Evolutionary conservation across 2,113 vertebrate genomes (phyloP), one percentile per base, ranked within the genome.

Genomic region (Rhabdomys dilectus): DNA sequence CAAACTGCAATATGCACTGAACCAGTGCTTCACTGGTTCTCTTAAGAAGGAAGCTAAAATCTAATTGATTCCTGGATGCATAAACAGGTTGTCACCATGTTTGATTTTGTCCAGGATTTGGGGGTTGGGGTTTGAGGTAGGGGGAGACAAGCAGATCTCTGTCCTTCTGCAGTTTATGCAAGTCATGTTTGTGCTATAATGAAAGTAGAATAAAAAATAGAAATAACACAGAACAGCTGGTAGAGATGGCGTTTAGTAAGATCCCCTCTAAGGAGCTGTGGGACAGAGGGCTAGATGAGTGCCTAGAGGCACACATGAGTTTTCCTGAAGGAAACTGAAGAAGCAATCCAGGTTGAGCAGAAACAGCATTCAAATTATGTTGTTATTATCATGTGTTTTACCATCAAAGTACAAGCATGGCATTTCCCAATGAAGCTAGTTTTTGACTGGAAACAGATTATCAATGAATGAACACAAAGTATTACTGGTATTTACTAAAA

Each of bases 1-100:
- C 66, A 95, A 77, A 82, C 53, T 39, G 1, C 39, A 88, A 92
- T 95, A 75, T 78, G 3, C 66, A 26, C 48, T 73, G 24, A 91
- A 45, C 1, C 64, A n/a, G 66, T 80, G 36, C 13, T 76, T 80
- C 19, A 60, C 45, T 66, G 64, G 89, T n/a, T 91, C 21, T 62
- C 56, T 62, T 93, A 89, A 51, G 68, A 64, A 91, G 17, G 45
- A 96, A 11, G 17, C 62, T 85, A 34, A 48, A 94, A 58, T 34
- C 31, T 75, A 85, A 89, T 9, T 48, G 72, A 56, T 86, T 87
- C 70, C 34, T 88, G 78, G 0, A 36, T 51, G 31, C 1, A 36
- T 51, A 66, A 51, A 24, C 11, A 39, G 24, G 31, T 48, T 82
- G 7, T 62, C 36, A 75, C 58, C 7, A 5, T 78, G 48, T 31